phyloP scores from a whole-genome alignment of 2,888 invertebrate species.

The Macrophya alboannulata region DNA sequence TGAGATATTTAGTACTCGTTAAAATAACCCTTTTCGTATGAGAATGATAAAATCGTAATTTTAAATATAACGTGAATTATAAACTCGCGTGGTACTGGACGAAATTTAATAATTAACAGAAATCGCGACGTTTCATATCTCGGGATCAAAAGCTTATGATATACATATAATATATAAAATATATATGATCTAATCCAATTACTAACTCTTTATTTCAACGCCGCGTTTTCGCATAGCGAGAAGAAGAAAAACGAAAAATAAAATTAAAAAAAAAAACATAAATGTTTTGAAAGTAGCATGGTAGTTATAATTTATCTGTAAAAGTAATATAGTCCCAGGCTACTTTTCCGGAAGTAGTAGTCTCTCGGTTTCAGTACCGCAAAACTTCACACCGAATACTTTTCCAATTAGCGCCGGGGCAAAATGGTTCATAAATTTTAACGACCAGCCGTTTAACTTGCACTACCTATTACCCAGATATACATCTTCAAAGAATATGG shows the following conservation, averaged over 20 bases:
- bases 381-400: conserved; percentile 44
- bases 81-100: too few species aligned
- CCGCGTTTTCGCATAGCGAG: too few species aligned
- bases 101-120: not conserved
- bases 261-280: not conserved
- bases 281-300: not conserved
- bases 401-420: conserved; percentile 39
- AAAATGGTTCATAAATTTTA: conserved; percentile 34
- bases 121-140: not conserved
- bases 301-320: conserved; percentile 3
- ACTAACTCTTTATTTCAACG: not conserved
- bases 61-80: conserved; percentile 4
- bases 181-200: not conserved
- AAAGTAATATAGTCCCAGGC: conserved; percentile 12
- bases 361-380: conserved; percentile 5
- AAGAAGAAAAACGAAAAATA: not conserved
- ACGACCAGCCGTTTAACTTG: conserved; percentile 46
- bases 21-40: not conserved
- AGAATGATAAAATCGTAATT: not conserved
- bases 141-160: not conserved
- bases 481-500: not conserved
- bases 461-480: not conserved
- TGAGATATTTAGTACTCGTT: not conserved
- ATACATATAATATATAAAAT: too few species aligned
- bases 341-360: conserved; percentile 29